These are phyloP conservation scores for Montipora capricornis DNA, from an alignment of 64 coral and sea anemone genomes.

Conservation along the genomic window DNA sequence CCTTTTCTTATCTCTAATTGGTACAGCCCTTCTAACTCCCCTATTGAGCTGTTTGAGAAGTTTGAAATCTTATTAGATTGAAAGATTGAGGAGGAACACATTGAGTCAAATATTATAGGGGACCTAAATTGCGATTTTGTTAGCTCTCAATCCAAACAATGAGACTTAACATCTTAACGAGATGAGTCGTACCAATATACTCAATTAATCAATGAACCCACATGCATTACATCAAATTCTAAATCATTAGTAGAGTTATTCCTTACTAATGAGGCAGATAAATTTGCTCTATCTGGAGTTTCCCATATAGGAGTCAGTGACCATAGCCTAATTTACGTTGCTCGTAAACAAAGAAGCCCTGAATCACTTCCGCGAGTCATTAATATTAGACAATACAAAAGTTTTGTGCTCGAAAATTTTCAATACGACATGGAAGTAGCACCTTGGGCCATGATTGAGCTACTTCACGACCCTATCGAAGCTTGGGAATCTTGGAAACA, in stretches of 20 bases:
- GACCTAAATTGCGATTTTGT: neutral
- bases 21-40: neutral
- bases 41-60: neutral
- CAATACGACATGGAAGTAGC: neutral
- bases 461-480: no score
- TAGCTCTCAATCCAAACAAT: neutral
- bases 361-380: neutral
- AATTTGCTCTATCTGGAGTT: neutral
- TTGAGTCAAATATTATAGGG: neutral
- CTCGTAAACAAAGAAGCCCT: neutral
- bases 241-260: no score
- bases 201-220: no score
- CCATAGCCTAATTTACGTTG: constrained; percentile 3
- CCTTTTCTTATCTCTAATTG: neutral
- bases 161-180: constrained; percentile 5
- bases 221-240: no score
- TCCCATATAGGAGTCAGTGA: constrained; percentile 6
- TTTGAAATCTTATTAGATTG: neutral
- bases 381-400: neutral
- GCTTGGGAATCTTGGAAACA: no score
- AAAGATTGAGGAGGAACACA: neutral
- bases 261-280: no score
- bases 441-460: neutral
- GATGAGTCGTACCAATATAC: no score
- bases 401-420: constrained; percentile 23